Base-by-base conservation (phyloP, 2,113 vertebrate genomes). In the Herpetotheres cachinnans region DNA sequence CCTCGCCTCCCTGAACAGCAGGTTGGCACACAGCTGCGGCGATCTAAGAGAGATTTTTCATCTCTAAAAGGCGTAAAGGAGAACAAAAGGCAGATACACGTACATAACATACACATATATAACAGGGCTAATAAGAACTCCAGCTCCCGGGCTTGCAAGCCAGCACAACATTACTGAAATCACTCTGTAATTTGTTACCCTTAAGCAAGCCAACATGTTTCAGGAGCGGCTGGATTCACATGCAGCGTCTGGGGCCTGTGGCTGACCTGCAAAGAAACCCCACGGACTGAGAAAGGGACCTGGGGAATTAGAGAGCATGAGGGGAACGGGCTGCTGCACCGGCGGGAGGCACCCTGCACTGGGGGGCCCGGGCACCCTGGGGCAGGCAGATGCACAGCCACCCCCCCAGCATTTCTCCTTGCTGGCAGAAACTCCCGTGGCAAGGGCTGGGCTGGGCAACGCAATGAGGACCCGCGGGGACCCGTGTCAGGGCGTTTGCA, bases 381-480 rank as follows among this genome's bases (percentile, higher is more conserved):
- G 1, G 49, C 47, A n/a, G 16, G 22, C 5, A 15, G 11, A n/a
- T 0, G 18, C 44, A 2, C 1, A 11, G 2, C 1, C n/a, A 18
- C 71, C 44, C 19, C 54, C 40, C 18, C 76, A 55, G 12, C 27
- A 18, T 1, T 19, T 36, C 61, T 10, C 46, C 56, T 22, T 20
- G 32, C 24, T 18, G 22, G 32, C 44, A 32, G 27, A 27, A 55
- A 14, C 13, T 4, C 1, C 36, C 0, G 1, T 2, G 1, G 6
- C 2, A 4, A 36, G 22, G 70, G 10, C 36, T 25, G 22, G 70
- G 10, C 36, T 25, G 52, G 26, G 34, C 2, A 1, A 40, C 22
- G 30, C 2, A 3, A 13, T 1, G 1, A 42, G 38, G 26, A 65
- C 36, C 38, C 4, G 3, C 6, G 2, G 15, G 38, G 34, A 27